phyloP scores from a whole-genome alignment of 1,140 invertebrate species.

The Copidosoma floridanum region DNA sequence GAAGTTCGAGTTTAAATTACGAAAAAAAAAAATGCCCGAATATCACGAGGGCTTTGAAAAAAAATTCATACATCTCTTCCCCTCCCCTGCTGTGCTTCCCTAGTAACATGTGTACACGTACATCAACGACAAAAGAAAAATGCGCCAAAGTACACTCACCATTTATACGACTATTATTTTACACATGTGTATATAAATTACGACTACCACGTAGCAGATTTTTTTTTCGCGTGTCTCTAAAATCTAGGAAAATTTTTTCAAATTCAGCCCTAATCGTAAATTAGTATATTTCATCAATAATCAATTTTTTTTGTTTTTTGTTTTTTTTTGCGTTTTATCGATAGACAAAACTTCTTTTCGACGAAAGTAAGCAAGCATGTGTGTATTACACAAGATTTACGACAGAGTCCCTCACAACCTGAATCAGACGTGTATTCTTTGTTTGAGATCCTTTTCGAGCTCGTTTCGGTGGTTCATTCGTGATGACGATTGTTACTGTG shows the following conservation, averaged over 20 bases:
- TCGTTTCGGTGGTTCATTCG: too few relatives aligned
- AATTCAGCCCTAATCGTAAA: too few relatives aligned
- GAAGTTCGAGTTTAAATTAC: not conserved
- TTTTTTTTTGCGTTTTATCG: constrained; percentile 19
- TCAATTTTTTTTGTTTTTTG: too few relatives aligned
- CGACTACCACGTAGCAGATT: constrained; percentile 34
- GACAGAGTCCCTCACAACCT: constrained; percentile 43
- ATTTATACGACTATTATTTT: constrained; percentile 38
- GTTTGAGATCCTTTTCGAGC: constrained; percentile 43
- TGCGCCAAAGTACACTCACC: constrained; percentile 37
- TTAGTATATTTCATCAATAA: too few relatives aligned
- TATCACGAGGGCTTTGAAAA: not conserved
- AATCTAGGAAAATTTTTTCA: constrained; percentile 37
- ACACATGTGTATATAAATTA: constrained; percentile 30
- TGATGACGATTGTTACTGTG: too few relatives aligned
- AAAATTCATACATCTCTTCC: not conserved
- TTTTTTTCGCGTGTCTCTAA: constrained; percentile 34
- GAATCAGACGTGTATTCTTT: constrained; percentile 41
- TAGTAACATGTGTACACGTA: constrained; percentile 6
- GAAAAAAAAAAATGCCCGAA: constrained; percentile 7
- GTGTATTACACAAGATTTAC: constrained; percentile 30
- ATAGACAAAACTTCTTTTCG: constrained; percentile 29
- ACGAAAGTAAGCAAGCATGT: constrained; percentile 42
- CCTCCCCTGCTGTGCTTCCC: too few relatives aligned
- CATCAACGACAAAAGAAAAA: constrained; percentile 30